These are phyloP conservation scores for Vicugna pacos DNA, from an alignment of 2,113 vertebrate genomes.

Conservation along the genomic window DNA sequence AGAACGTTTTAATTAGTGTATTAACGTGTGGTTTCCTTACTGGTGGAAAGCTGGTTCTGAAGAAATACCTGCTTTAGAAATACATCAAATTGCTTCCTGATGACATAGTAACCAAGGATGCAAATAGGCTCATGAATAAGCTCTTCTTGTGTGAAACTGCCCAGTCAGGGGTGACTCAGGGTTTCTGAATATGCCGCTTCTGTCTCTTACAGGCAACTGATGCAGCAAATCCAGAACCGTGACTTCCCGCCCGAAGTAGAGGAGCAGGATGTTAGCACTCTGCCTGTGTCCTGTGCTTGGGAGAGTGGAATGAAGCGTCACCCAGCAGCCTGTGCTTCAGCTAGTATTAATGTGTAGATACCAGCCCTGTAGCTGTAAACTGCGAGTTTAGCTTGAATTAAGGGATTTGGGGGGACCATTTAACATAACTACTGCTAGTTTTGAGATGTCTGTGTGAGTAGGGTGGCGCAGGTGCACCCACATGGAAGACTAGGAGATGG, in stretches of 20 bases:
- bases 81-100: not conserved
- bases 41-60: not conserved
- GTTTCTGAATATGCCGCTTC: not conserved
- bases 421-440: conserved; percentile 89
- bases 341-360: conserved; percentile 90
- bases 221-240: conserved; percentile 91
- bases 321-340: conserved; percentile 88
- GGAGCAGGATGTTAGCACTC: conserved; percentile 85
- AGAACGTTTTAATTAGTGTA: not conserved
- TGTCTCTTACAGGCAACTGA: conserved; percentile 90
- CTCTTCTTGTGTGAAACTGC: not conserved
- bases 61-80: not conserved
- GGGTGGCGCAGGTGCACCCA: conserved; percentile 85
- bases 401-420: conserved; percentile 85
- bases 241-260: conserved; percentile 87
- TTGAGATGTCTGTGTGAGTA: conserved; percentile 82
- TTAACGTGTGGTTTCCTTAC: not conserved
- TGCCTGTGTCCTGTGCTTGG: conserved; percentile 92
- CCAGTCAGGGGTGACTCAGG: rapidly evolving
- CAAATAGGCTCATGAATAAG: rapidly evolving
- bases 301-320: conserved; percentile 92
- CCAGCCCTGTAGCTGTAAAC: conserved; percentile 73
- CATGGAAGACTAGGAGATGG: conserved; percentile 90
- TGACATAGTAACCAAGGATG: not conserved
- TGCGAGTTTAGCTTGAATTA: conserved; percentile 82